Percentiles rank a stretch among this genome's conserved stretches.
Conservation (phyloP, 2,113 vertebrate genomes). For the Vulpes vulpes region DNA sequence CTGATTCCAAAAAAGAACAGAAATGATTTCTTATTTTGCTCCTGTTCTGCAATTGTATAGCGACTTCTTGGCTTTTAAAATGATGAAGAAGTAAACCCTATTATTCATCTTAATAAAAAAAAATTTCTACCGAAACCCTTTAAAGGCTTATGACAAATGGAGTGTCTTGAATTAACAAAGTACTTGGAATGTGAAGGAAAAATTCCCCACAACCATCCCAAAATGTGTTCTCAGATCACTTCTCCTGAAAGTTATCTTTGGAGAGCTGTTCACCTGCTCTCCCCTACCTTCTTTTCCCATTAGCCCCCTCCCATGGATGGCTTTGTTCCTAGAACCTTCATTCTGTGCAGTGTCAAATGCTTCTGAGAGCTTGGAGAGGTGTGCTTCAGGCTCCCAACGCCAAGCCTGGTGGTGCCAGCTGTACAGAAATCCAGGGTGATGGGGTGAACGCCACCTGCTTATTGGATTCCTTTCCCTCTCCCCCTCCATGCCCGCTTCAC, state of each 20-base stretch:
- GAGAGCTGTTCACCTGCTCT: neutral
- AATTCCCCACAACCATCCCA: neutral
- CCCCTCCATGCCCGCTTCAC: neutral
- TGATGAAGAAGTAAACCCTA: constrained; percentile 46
- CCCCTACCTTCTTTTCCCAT: neutral
- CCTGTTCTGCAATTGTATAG: neutral
- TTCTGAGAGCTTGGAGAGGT: constrained; percentile 49
- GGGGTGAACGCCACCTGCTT: constrained; percentile 69
- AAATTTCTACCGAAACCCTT: constrained; percentile 7
- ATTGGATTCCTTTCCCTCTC: neutral
- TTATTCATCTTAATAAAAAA: constrained; percentile 59
- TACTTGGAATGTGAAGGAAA: neutral
- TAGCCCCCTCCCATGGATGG: constrained; percentile 57
- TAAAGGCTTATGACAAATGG: constrained; percentile 43
- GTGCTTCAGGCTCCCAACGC: constrained; percentile 41
- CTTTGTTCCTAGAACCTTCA: constrained; percentile 71
- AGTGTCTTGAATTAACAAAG: constrained; percentile 60
- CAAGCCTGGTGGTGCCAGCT: constrained; percentile 41
- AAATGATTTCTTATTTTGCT: constrained; percentile 49
- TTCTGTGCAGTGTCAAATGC: constrained; percentile 52
- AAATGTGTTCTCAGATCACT: constrained; percentile 16
- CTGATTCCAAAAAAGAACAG: constrained; percentile 58
- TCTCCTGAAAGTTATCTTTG: constrained; percentile 39
- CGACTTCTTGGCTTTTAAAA: constrained; percentile 51
- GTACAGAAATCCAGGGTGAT: constrained; percentile 55